Base-by-base conservation (phyloP, 2,113 vertebrate species). In the Irena cyanogastra region DNA sequence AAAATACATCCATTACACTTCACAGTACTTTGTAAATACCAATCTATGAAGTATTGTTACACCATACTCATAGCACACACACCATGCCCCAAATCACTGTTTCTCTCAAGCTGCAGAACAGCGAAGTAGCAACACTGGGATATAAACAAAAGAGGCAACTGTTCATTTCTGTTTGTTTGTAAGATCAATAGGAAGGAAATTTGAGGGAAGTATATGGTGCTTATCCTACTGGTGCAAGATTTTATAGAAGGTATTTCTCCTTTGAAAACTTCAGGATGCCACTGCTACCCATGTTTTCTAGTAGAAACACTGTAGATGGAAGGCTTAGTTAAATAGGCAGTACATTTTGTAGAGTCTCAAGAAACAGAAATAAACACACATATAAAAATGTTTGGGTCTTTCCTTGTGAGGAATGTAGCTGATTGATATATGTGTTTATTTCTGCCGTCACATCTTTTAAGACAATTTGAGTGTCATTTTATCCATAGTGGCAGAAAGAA, bases 31-130 rank as follows among this genome's bases (percentile, higher is more conserved):
- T 44, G 49, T 37, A 77, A 86, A 72, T 74, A 37, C 8, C 26
- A 23, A 1, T 33, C 23, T 87, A 23, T 5, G 15, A 89, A 71
- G 11, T 39, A 64, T 19, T 64, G 35, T 56, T 54, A 33, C 16
- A 37, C 6, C 4, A 24, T 19, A 53, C 11, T 64, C 7, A 33
- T 5, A 42, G 35, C 14, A 18, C 2, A 24, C 11, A 30, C 27
- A 10, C 12, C 54, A 30, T 3, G 1, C 9, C 6, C 21, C 14
- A 22, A 35, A n/a, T 54, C 20, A 41, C 2, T 1, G 2, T 45
- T 87, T 92, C 60, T 30, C 23, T 76, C 15, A 80, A 68, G 27
- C 7, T 59, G 21, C 33, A 42, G 33, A 78, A 64, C 9, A 60
- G 10, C 45, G 9, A 63, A 76, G 17, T 28, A 27, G 11, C n/a